Evolutionary conservation across 2,797 vertebrate genomes (phyloP).

Genomic region (Lagorchestes hirsutus): DNA sequence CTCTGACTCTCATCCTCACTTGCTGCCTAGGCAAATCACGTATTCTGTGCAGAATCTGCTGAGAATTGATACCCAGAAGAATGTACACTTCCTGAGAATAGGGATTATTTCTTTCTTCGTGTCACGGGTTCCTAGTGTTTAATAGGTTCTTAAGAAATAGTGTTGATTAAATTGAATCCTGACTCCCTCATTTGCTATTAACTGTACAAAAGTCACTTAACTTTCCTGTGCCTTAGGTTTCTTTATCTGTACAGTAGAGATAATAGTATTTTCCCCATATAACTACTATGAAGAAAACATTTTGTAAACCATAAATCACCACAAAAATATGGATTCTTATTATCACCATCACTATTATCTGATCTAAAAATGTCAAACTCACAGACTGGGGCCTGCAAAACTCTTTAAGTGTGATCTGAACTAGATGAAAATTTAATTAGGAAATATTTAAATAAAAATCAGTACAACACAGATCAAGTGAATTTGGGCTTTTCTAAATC

Average conservation of each 20-base stretch:
- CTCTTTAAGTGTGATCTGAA: background rate
- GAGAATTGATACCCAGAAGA: background rate
- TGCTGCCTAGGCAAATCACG: background rate
- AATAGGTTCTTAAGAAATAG: background rate
- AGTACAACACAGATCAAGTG: background rate
- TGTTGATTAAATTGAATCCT: background rate
- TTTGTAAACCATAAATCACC: background rate
- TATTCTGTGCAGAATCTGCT: background rate
- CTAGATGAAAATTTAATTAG: background rate
- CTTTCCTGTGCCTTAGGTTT: background rate
- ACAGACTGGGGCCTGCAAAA: background rate
- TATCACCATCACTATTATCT: background rate
- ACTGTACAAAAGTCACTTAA: background rate
- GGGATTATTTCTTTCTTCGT: background rate
- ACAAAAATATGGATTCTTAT: background rate
- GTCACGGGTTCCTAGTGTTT: background rate
- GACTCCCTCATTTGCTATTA: background rate
- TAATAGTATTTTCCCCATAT: background rate
- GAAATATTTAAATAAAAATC: background rate
- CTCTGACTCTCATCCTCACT: background rate
- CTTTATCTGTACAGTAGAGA: background rate
- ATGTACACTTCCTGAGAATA: background rate
- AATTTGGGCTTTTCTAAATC: background rate
- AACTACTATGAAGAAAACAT: background rate
- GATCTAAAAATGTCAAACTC: background rate